Percentiles rank a stretch among this genome's conserved stretches.
phyloP scores from a whole-genome alignment of 1,140 invertebrate genomes.

The Cyclina sinensis region DNA sequence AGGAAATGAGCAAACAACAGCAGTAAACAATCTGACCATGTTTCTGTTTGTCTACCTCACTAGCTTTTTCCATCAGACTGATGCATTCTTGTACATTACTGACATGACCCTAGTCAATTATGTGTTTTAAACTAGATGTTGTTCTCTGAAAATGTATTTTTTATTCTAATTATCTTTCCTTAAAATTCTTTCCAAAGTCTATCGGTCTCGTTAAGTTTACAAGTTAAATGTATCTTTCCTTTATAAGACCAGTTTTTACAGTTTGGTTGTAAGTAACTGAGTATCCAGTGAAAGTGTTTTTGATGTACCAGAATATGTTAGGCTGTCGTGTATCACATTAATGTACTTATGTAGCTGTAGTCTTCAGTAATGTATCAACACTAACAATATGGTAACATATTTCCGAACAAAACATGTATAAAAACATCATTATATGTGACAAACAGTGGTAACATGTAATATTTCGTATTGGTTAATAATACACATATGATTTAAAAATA shows the following conservation, averaged over 20 bases:
- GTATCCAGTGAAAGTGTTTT: slow-evolving; percentile 9
- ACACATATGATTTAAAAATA: slow-evolving; percentile 59
- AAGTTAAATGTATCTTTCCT: too few species aligned
- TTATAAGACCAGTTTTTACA: neutral
- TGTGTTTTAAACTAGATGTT: neutral
- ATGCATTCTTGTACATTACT: slow-evolving; percentile 33
- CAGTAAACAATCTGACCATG: slow-evolving; percentile 1
- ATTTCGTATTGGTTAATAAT: slow-evolving; percentile 65
- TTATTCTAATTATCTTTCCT: too few species aligned
- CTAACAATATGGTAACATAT: slow-evolving; percentile 59
- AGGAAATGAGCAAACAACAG: too few species aligned
- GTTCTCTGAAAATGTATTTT: too few species aligned
- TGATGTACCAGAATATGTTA: slow-evolving; percentile 28
- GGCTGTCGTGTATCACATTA: slow-evolving; percentile 8
- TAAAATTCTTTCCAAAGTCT: too few species aligned
- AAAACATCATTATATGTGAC: slow-evolving; percentile 42
- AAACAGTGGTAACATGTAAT: slow-evolving; percentile 54
- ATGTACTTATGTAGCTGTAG: slow-evolving; percentile 29
- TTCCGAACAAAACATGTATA: slow-evolving; percentile 61
- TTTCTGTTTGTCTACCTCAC: slow-evolving; percentile 47
- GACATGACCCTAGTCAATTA: slow-evolving; percentile 14
- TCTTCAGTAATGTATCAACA: slow-evolving; percentile 18
- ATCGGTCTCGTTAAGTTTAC: too few species aligned
- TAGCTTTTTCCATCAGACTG: neutral
- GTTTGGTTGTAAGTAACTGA: neutral